Evolutionary conservation across 2,797 vertebrate species (phyloP), one percentile per base, ranked within the genome.

Genomic region (Mastacembelus armatus): DNA sequence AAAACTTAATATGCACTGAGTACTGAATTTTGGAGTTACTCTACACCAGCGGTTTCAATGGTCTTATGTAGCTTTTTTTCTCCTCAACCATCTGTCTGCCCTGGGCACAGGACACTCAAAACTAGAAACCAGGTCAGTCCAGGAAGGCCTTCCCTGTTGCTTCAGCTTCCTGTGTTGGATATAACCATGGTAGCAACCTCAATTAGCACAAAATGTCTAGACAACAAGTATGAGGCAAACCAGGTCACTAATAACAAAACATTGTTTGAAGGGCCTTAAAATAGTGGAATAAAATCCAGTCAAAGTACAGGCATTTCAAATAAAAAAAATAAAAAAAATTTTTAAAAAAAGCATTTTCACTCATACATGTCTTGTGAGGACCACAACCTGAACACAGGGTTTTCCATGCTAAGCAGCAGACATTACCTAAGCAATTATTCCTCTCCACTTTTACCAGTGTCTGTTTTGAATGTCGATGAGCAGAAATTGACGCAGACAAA

Each of bases 361-460:
- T 60, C 47, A 49, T 67, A 60, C 59, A 27, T 61, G 60, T 67
- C 22, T 77, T 47, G 71, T 55, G 57, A 66, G 67, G 56, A 82
- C 42, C 43, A 52, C 63, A 64, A 76, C 65, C 29, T 54, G 63
- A 77, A 85, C 72, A 69, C 43, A 51, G 18, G 38, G 71, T 82
- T 92, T 90, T 91, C 85, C 85, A 74, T 72, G 60, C 52, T 43
- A 33, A 67, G 60, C 79, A 88, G 80, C 80, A 93, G 91, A 94
- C 93, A 15, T 93, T 88, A 93, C 89, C 90, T 91, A 91, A 93
- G 81, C 74, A 71, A 76, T 81, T 22, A 54, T 67, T 81, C 71
- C 61, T 30, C 74, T 71, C 61, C 60, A 66, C 54, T 73, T 83
- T 86, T 81, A 85, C 81, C 50, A 64, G 70, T 74, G 81, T 74